phyloP scores from a whole-genome alignment of 2,113 vertebrate genomes.

The rat (Rattus norvegicus) region GRCr8 NC_086033.1:32657001-32657500 shows the following conservation, averaged over 20 bases:
- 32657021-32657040: not conserved
- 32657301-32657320: not conserved
- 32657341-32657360: not conserved
- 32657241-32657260: not conserved
- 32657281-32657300: not conserved
- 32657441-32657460: not conserved
- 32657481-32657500: not conserved
- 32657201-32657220: not conserved
- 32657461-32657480: not conserved
- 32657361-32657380: not conserved
- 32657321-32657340: not conserved
- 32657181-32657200: not conserved
- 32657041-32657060: not conserved
- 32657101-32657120: not conserved
- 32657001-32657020: not conserved
- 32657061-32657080: not conserved
- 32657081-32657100: not conserved
- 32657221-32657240: not conserved
- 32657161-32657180: not conserved
- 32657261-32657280: not conserved
- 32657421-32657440: no score
- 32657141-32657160: not conserved
- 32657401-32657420: not conserved
- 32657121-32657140: not conserved
- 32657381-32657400: not conserved